Evolutionary conservation across 2,113 vertebrate genomes (phyloP), one percentile per base, ranked within the genome.

Genomic region (Galemys pyrenaicus): DNA sequence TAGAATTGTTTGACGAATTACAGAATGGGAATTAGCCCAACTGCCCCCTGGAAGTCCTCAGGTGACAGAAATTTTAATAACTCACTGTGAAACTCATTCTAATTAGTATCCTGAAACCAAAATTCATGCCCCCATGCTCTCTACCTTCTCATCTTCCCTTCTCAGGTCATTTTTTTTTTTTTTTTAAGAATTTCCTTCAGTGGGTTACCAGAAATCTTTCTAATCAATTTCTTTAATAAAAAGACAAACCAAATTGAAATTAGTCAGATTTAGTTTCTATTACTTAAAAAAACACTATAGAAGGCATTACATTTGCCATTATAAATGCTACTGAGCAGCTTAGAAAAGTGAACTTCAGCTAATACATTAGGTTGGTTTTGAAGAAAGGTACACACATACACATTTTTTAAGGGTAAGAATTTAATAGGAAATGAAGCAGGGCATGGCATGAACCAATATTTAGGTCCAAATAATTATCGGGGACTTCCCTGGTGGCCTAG

Each of bases 1-100:
- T 94, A 83, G 82, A 67, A 86, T 62, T 75, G 44, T 95, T 91
- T 92, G 83, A 67, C 92, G 71, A 94, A 93, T 95, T 81, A 95
- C 62, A 92, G 81, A 81, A 54, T 81, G 37, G 74, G 81, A 94
- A 94, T 93, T 94, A 95, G 51, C 67, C 84, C 89, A 92, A 2
- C 56, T 85, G 91, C 58, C 92, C 93, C 83, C 87, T 91, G 75
- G 87, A 80, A 81, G 60, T 65, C 89, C 73, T 92, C 35, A 1
- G 75, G 87, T 92, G 83, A 82, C 44, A 82, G 70, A 91, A 91
- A 89, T 84, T 91, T 74, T 91, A 94, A 95, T 89, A 87, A 93
- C 73, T 95, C 87, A 93, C 87, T 91, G 79, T 58, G 71, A 93
- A 94, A 51, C 39, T 16, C 13, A 30, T 58, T 85, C 73, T 82